A percentile compares a stretch with the other conserved stretches of the same genome.
phyloP scores from a whole-genome alignment of 2,888 invertebrate genomes.

The Heliconius aoede region DNA sequence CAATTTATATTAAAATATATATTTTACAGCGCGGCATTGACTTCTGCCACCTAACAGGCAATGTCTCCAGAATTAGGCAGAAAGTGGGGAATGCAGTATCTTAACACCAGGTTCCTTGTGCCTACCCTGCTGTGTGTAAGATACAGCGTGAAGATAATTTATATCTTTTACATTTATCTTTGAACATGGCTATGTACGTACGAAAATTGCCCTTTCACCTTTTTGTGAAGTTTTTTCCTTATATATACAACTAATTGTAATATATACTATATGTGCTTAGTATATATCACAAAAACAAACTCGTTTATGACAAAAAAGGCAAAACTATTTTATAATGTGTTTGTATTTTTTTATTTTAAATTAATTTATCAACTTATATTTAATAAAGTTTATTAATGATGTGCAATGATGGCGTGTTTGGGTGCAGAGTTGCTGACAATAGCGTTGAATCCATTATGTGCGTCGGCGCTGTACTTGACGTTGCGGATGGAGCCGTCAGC shows the following conservation, averaged over 20 bases:
- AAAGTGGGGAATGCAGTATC: too few relatives aligned
- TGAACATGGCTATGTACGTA: background rate
- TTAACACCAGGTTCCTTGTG: too few relatives aligned
- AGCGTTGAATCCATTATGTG: constrained; percentile 66
- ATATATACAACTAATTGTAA: background rate
- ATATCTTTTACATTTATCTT: background rate
- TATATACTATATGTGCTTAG: too few relatives aligned
- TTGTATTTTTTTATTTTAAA: background rate
- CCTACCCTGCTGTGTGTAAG: too few relatives aligned
- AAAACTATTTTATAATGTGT: background rate
- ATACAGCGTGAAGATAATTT: too few relatives aligned
- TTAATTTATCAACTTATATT: background rate
- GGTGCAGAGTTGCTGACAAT: constrained; percentile 52
- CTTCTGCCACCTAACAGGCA: too few relatives aligned
- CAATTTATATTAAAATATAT: background rate
- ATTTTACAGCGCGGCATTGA: too few relatives aligned
- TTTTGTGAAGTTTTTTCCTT: background rate
- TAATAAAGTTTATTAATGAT: background rate
- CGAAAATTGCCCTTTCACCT: background rate
- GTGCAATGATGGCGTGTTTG: constrained; percentile 45
- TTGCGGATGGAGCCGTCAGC: constrained; percentile 79
- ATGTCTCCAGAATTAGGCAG: too few relatives aligned
- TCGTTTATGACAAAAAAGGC: background rate
- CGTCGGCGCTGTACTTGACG: constrained; percentile 80
- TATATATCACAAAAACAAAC: too few relatives aligned